Base-by-base conservation (phyloP, 92 coral and sea anemone species). In the Blastomussa wellsi region DNA sequence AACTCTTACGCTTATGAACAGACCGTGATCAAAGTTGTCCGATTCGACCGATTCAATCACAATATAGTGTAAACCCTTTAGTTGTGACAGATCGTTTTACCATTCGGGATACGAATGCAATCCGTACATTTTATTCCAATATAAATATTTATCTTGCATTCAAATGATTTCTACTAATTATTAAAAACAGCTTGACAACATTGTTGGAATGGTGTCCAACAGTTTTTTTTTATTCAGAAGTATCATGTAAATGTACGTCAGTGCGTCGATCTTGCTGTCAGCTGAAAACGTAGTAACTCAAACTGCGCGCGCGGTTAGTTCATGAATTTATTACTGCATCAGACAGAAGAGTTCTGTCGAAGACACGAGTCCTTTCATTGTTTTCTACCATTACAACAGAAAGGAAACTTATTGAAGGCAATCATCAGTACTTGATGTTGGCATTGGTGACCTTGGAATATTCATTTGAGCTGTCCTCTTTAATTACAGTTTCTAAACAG, bases 211-310 rank as follows among this genome's bases (percentile, higher is more conserved):
- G 28, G 28, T 74, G 4, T 47, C 60, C 26, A 44, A 1, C 22
- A 13, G 32, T 10, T 13, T 10, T 29, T 10, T 4, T 24, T 73
- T 41, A n/a, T n/a, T n/a, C n/a, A n/a, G n/a, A n/a, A n/a, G n/a
- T n/a, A n/a, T n/a, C n/a, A n/a, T 44, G 49, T 44, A 6, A 44
- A 39, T 55, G 26, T 55, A 17, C 65, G 29, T 24, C n/a, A n/a
- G 12, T 14, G 65, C 3, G 5, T 48, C 26, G 12, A 13, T 2
- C n/a, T 74, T 44, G 48, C 69, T 10, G 68, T 62, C 68, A 77
- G 80, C 80, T 36, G 69, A 36, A 35, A 77, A 33, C 44, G 29
- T 20, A 51, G 10, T 51, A 26, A 57, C n/a, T 55, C 81, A 77
- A 55, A 64, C 81, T 55, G 81, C 31, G 60, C 9, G 32, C 2